Percentiles rank a stretch among this genome's conserved stretches.
phyloP scores from a whole-genome alignment of 2,888 invertebrate genomes.

The Caenorhabditis afra region DNA sequence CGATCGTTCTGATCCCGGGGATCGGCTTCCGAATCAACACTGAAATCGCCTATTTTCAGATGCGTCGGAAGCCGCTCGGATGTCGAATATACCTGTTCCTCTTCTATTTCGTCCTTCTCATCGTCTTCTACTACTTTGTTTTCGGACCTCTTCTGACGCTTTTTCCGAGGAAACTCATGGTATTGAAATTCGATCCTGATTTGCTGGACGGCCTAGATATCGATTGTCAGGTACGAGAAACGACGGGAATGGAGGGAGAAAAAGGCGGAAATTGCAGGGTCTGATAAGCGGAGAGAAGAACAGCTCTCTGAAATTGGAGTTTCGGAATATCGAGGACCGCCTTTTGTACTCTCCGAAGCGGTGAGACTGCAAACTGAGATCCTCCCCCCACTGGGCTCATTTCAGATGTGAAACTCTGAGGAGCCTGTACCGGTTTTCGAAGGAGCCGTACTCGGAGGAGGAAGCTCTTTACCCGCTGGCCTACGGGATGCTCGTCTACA shows the following conservation, averaged over 20 bases:
- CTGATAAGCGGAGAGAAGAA: background rate
- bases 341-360: conserved; percentile 17
- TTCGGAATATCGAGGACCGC: conserved; percentile 29
- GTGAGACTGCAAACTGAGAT: background rate
- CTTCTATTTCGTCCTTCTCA: conserved; percentile 19
- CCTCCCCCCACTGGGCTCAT: no score
- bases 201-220: conserved; percentile 32
- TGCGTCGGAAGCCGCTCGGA: conserved; percentile 1
- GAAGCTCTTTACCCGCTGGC: conserved; percentile 57
- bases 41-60: conserved; percentile 1
- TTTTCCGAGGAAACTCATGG: conserved; percentile 1
- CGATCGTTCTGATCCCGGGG: background rate
- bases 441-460: conserved; percentile 40
- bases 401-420: conserved; percentile 51
- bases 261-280: no score
- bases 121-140: conserved; percentile 31
- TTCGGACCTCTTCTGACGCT: conserved; percentile 14
- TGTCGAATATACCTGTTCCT: background rate
- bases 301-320: conserved; percentile 3
- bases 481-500: conserved; percentile 61
- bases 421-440: conserved; percentile 34
- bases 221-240: conserved; percentile 34
- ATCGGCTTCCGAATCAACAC: background rate
- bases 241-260: background rate
- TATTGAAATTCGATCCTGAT: background rate